Base-by-base conservation (phyloP, 2,113 vertebrate species). In the cat (Felis catus) region DNA sequence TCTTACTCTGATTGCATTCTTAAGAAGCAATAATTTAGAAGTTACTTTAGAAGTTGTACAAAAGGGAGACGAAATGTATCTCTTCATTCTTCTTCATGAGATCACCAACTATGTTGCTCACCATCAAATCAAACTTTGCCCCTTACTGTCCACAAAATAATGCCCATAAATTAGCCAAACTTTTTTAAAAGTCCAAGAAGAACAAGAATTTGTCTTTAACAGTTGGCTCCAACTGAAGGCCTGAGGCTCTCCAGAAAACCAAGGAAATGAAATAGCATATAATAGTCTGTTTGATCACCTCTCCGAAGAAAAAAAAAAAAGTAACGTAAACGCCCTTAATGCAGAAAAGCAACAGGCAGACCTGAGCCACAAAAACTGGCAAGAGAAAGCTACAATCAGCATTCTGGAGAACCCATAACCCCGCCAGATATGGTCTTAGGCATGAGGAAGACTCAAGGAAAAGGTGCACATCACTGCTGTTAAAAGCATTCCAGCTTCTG, bases 71-170 rank as follows among this genome's bases (percentile, higher is more conserved):
- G 65, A 82, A 88, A 51, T 5, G 12, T 3, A 45, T 53, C 4
- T 89, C 55, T 74, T 74, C 25, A 33, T 11, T 94, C 63, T 84
- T 85, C 66, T 71, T 68, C 31, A 53, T 41, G 51, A 21, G 29
- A 78, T 74, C 58, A 95, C 29, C 95, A 71, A 58, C 36, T 61
- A 53, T 71, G 39, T 53, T 78, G 27, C 73, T 93, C 39, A 81
- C 13, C 45, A 73, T 61, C 16, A 97, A 86, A 79, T 80, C 70
- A 63, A 89, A 94, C 3, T 65, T 23, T 90, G n/a, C 21, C n/a
- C 61, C 53, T n/a, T 58, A 58, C 25, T 86, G 16, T 80, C 51
- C 29, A 97, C 18, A 97, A 91, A 90, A 83, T 33, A 94, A 71
- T 66, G 55, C 41, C 61, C 45, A 21, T 1, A 65, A n/a, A 55